These are phyloP conservation scores for Tachina grossa DNA, from an alignment of 2,888 invertebrate genomes.

Conservation along the genomic window DNA sequence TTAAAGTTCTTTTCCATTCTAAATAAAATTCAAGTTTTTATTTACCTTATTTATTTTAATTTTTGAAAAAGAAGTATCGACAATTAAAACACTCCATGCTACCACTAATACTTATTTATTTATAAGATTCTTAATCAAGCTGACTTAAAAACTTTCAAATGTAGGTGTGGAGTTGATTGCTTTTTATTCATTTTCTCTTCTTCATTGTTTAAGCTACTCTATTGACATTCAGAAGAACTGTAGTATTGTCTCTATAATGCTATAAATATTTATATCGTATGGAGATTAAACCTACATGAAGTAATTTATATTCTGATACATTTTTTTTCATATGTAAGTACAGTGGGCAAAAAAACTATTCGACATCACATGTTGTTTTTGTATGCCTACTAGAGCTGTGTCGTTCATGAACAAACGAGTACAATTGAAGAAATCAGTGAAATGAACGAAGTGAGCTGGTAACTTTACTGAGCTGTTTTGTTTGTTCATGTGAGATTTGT, in stretches of 20 bases:
- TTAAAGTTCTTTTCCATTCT: too few relatives aligned
- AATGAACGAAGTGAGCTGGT: too few relatives aligned
- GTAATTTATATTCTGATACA: slow-evolving; percentile 24
- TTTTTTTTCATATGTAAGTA: slow-evolving; percentile 2
- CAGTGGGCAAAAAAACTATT: neutral
- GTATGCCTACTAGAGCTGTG: too few relatives aligned
- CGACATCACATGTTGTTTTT: too few relatives aligned
- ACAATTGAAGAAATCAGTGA: too few relatives aligned
- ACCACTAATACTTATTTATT: neutral
- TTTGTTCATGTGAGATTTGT: too few relatives aligned
- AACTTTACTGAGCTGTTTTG: too few relatives aligned
- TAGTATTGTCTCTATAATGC: slow-evolving; percentile 23
- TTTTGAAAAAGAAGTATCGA: neutral
- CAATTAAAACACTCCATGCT: neutral
- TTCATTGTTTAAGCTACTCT: slow-evolving; percentile 51
- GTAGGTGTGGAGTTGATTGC: slow-evolving; percentile 59
- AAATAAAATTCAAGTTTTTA: too few relatives aligned
- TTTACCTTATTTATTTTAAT: neutral
- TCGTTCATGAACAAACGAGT: too few relatives aligned
- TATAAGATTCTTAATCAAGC: slow-evolving; percentile 58
- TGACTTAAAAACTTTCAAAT: slow-evolving; percentile 55
- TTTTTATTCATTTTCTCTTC: slow-evolving; percentile 24
- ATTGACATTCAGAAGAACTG: slow-evolving; percentile 57
- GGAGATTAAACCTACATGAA: slow-evolving; percentile 54
- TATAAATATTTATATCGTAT: slow-evolving; percentile 43